Base-by-base conservation (phyloP, 2,113 vertebrate genomes). In the Gallinago jamesoni region DNA sequence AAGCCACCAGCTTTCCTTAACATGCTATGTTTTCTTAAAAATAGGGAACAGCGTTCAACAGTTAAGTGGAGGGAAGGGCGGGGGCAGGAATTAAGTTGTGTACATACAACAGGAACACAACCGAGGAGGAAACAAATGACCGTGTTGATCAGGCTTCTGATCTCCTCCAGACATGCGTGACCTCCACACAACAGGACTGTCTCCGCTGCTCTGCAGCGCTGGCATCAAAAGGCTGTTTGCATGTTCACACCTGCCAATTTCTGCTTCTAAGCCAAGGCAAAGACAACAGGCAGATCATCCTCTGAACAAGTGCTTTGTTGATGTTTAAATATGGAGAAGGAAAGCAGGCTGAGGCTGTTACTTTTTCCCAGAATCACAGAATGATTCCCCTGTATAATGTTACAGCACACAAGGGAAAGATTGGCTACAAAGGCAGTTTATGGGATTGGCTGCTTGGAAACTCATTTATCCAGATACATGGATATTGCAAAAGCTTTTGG, bases 131-230 rank as follows among this genome's bases (percentile, higher is more conserved):
- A 94, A 90, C 11, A 81, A 82, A 91, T 70, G 8, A 72, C 52
- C 48, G 13, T 3, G 7, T 19, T 4, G 2, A 55, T 43, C 31
- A 48, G 35, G 31, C 23, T 83, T 57, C 67, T 72, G 41, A 52
- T 57, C 31, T 84, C n/a, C 30, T 63, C 41, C 31, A 37, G 53
- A 73, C 18, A 41, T 45, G 57, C 1, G 0, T 28, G 72, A 39
- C 85, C 93, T 84, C 83, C 63, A 82, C 81, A 37, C 45, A 59
- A 75, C 39, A 64, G 81, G 77, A 70, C 45, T 37, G 52, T 23
- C 27, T 21, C 35, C 0, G 5, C 67, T 90, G 76, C 48, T 41
- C 68, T 31, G 23, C 64, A 52, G 64, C 0, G 0, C 66, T 92
- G 79, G 85, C 68, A 63, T 30, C 14, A 2, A 28, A 57, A n/a